Evolutionary conservation across 2,888 invertebrate species (phyloP), one percentile per base, ranked within the genome.

Genomic region (Eustalomyia histrio): DNA sequence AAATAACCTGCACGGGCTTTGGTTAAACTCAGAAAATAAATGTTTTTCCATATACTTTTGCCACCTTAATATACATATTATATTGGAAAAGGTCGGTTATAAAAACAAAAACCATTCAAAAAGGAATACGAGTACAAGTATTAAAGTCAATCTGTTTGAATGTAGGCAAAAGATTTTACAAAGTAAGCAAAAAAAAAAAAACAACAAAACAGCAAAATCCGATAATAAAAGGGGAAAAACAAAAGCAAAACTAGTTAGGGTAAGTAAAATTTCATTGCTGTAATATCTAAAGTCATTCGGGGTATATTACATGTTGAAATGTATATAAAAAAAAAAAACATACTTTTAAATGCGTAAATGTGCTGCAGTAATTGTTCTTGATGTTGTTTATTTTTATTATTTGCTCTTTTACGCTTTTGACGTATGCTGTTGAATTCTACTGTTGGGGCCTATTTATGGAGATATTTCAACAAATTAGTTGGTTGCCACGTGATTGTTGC

Each of bases 401-500:
- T 29, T 68, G 1, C 47, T 35, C 21, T 29, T 69, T 50, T 64
- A 18, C 50, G 21, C 57, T 16, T 24, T 57, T 16, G 3, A 29
- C 29, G 1, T 29, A 29, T 57, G 4, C 29, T n/a, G 43, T 47
- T 47, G 14, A 47, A n/a, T n/a, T 47, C 43, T n/a, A 4, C 7
- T n/a, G 14, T 14, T n/a, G 43, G 43, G 43, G 43, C 43, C 43
- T 47, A 47, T 47, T n/a, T 47, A 47, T 47, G 0, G n/a, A 76
- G 53, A 64, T 69, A 74, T 76, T 78, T 71, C 55, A 74, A 74
- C 57, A 74, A 74, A 81, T 65, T 71, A 71, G 55, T 74, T 78
- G 60, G 60, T 65, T 76, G 73, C 73, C 80, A 80, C 73, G 76
- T 80, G 76, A 80, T 80, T 76, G 58, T 72, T 75, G 61, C 43